Evolutionary conservation across 2,797 vertebrate species (phyloP).

Genomic region (Malurus leucopterus): DNA sequence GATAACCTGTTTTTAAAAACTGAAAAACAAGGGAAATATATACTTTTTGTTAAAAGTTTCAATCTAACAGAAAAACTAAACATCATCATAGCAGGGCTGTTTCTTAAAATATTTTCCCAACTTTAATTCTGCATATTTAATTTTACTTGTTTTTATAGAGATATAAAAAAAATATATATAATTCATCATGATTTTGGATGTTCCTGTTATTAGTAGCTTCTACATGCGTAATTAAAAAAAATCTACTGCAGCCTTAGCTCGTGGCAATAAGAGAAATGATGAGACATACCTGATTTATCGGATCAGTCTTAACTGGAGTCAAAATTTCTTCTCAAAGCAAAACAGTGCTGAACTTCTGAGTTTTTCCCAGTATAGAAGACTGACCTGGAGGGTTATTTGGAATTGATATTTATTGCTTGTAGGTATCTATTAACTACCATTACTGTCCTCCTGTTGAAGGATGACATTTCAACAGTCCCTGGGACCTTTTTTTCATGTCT

Average conservation of each 20-base stretch:
- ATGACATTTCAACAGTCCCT: neutral
- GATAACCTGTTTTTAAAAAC: neutral
- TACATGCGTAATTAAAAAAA: neutral
- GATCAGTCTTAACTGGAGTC: neutral
- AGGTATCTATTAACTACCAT: neutral
- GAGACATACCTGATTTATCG: neutral
- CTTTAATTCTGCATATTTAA: neutral
- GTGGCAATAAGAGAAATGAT: neutral
- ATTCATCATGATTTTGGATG: neutral
- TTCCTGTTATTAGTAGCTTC: neutral
- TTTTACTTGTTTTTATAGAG: neutral
- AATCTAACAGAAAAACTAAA: neutral
- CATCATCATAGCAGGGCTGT: neutral
- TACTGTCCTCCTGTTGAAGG: neutral
- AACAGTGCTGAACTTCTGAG: neutral
- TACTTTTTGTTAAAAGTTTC: neutral
- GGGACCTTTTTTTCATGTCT: neutral
- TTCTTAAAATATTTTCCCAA: neutral
- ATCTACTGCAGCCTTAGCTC: neutral
- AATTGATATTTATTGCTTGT: neutral
- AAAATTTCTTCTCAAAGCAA: neutral
- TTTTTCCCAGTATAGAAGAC: neutral
- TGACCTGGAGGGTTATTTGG: neutral
- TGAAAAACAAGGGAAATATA: neutral
- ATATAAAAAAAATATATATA: neutral